Evolutionary conservation across 2,888 invertebrate genomes (phyloP).

Genomic region (Entomobrya multifasciata): DNA sequence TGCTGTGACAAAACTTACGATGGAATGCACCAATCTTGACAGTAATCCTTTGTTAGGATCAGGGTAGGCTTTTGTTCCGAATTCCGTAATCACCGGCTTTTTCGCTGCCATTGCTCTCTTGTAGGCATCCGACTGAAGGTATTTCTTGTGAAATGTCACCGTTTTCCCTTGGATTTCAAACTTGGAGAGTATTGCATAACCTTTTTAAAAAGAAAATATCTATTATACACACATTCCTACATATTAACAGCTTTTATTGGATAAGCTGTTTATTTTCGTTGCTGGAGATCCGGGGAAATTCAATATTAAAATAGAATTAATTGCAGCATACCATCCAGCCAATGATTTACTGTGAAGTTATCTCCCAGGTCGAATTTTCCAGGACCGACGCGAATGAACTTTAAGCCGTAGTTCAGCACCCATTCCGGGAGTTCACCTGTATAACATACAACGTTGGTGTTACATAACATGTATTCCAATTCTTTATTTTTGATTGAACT

Average conservation of each 20-base stretch:
- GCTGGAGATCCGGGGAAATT: too few relatives aligned
- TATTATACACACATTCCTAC: too few relatives aligned
- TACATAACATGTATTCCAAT: too few relatives aligned
- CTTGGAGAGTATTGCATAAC: slow-evolving; percentile 82
- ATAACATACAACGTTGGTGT: not conserved
- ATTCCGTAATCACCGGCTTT: slow-evolving; percentile 82
- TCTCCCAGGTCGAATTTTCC: slow-evolving; percentile 82
- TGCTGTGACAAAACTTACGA: slow-evolving; percentile 80
- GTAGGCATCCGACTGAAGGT: slow-evolving; percentile 82
- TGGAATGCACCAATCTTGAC: slow-evolving; percentile 78
- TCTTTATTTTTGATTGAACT: too few relatives aligned
- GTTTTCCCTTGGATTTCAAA: slow-evolving; percentile 82
- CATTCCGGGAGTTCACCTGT: slow-evolving; percentile 81
- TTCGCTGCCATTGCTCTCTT: slow-evolving; percentile 81
- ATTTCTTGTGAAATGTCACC: slow-evolving; percentile 81
- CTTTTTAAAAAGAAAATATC: slow-evolving; percentile 20
- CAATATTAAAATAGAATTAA: slow-evolving; percentile 2
- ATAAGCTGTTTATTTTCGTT: too few relatives aligned
- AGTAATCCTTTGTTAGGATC: slow-evolving; percentile 78
- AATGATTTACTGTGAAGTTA: slow-evolving; percentile 79
- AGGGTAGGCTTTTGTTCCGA: slow-evolving; percentile 81
- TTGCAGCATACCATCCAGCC: slow-evolving; percentile 67
- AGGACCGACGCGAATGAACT: slow-evolving; percentile 82
- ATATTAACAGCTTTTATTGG: too few relatives aligned
- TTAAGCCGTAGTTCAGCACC: slow-evolving; percentile 81